phyloP scores from a whole-genome alignment of 2,888 invertebrate species.

The Euspilapteryx auroguttella region DNA sequence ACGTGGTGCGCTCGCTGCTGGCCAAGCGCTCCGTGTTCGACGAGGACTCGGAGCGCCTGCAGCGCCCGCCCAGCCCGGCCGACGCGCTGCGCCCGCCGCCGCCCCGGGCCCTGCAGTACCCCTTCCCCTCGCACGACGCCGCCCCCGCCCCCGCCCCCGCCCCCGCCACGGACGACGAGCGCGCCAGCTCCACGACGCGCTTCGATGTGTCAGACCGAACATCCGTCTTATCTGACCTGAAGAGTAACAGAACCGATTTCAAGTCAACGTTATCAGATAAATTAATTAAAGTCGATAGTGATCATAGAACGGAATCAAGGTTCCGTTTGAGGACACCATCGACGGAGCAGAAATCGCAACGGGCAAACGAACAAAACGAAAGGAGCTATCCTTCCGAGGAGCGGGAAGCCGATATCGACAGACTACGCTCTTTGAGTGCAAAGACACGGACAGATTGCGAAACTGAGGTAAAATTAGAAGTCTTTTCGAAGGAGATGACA shows the following conservation, averaged over 20 bases:
- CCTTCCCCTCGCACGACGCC: slow-evolving; percentile 14
- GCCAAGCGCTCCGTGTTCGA: slow-evolving; percentile 94
- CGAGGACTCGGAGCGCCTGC: slow-evolving; percentile 90
- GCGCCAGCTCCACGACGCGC: neutral
- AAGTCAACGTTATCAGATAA: slow-evolving; percentile 15
- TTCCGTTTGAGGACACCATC: slow-evolving; percentile 61
- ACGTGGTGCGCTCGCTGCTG: slow-evolving; percentile 88
- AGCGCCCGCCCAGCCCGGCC: slow-evolving; percentile 74
- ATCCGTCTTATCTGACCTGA: slow-evolving; percentile 18
- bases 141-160: slow-evolving; percentile 7
- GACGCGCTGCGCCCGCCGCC: slow-evolving; percentile 20
- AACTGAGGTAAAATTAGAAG: too few relatives aligned
- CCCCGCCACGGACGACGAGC: slow-evolving; percentile 1
- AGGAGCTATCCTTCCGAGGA: too few relatives aligned
- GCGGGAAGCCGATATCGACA: too few relatives aligned
- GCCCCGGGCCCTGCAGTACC: slow-evolving; percentile 70
- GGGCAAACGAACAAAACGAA: too few relatives aligned
- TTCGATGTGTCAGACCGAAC: too few relatives aligned
- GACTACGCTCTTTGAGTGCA: too few relatives aligned
- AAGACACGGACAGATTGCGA: too few relatives aligned
- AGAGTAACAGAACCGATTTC: slow-evolving; percentile 19
- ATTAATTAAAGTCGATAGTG: slow-evolving; percentile 20
- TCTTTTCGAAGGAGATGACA: too few relatives aligned
- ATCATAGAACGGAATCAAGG: slow-evolving; percentile 18
- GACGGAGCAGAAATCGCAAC: too few relatives aligned